Percentiles rank a stretch among this genome's conserved stretches.
These are phyloP conservation scores for Drosophila persimilis DNA, from an alignment of 1,140 invertebrate species.

Conservation along the genomic window DNA sequence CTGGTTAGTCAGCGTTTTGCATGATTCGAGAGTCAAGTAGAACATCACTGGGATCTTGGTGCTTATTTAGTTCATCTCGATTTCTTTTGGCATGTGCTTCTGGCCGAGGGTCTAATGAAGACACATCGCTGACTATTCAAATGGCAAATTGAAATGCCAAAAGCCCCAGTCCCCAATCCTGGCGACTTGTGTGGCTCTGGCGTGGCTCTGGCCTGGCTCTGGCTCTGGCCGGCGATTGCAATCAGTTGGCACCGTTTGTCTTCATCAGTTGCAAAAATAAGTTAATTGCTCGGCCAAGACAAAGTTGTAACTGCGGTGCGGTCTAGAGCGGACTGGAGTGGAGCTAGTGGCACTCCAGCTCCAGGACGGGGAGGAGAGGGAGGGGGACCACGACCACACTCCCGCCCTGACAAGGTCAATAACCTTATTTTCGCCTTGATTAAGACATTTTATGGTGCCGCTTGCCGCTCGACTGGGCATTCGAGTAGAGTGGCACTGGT, in stretches of 20 bases:
- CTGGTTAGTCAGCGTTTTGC: slow-evolving; percentile 59
- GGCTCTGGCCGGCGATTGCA: slow-evolving; percentile 49
- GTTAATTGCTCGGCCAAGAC: slow-evolving; percentile 63
- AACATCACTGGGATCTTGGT: slow-evolving; percentile 29
- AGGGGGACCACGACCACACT: slow-evolving; percentile 13
- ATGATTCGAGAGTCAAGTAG: slow-evolving; percentile 37
- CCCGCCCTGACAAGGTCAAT: slow-evolving; percentile 62
- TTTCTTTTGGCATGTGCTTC: slow-evolving; percentile 40
- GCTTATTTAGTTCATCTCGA: slow-evolving; percentile 1
- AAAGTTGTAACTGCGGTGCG: slow-evolving; percentile 32
- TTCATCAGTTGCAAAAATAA: slow-evolving; percentile 74
- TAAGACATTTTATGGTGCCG: slow-evolving; percentile 57
- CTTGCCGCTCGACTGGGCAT: slow-evolving; percentile 23
- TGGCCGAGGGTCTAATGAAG: slow-evolving; percentile 5
- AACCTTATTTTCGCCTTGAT: slow-evolving; percentile 57
- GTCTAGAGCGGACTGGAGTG: not conserved
- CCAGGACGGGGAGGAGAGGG: not conserved
- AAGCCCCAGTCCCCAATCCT: no score
- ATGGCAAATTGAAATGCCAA: slow-evolving; percentile 46
- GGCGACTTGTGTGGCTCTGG: slow-evolving; percentile 62
- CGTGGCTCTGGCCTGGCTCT: not conserved
- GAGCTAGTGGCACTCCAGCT: slow-evolving; percentile 23
- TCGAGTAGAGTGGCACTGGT: slow-evolving; percentile 5
- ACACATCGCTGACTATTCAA: slow-evolving; percentile 32
- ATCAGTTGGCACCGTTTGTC: slow-evolving; percentile 73